Percentiles rank a stretch among this genome's conserved stretches.
Evolutionary conservation across 2,113 vertebrate genomes (phyloP).

Genomic region (Brienomyrus longianalis): DNA sequence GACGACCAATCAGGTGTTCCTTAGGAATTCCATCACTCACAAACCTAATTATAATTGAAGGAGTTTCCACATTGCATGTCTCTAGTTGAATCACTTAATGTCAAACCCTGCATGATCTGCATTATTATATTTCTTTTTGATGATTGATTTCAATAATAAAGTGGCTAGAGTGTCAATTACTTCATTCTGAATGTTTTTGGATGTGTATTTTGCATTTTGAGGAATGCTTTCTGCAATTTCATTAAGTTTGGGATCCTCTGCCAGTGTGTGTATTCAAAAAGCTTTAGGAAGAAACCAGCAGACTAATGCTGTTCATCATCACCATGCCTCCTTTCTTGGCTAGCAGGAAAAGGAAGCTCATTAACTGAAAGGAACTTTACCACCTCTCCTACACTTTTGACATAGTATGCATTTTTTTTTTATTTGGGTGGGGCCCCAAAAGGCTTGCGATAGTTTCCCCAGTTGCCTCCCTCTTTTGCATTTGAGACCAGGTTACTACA

Average conservation of each 20-base stretch:
- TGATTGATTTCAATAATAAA: neutral
- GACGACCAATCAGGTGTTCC: neutral
- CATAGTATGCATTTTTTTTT: neutral
- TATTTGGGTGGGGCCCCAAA: neutral
- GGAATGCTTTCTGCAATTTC: neutral
- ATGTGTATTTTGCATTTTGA: neutral
- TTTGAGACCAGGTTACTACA: neutral
- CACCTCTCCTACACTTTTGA: neutral
- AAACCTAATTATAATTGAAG: too few species aligned
- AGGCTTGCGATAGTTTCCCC: neutral
- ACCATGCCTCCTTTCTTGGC: neutral
- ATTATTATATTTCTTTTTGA: neutral
- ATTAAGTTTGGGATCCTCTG: neutral
- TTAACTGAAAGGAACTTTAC: too few species aligned
- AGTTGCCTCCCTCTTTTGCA: neutral
- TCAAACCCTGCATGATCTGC: neutral
- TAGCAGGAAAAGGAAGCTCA: neutral
- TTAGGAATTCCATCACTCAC: too few species aligned
- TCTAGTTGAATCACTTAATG: neutral
- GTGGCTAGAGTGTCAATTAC: neutral
- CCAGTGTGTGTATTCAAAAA: neutral
- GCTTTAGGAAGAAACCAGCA: neutral
- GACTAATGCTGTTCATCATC: neutral
- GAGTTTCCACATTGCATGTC: too few species aligned
- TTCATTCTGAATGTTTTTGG: neutral